A percentile compares a stretch with the other conserved stretches of the same genome.
phyloP scores from a whole-genome alignment of 2,797 vertebrate genomes.

The Parambassis ranga region DNA sequence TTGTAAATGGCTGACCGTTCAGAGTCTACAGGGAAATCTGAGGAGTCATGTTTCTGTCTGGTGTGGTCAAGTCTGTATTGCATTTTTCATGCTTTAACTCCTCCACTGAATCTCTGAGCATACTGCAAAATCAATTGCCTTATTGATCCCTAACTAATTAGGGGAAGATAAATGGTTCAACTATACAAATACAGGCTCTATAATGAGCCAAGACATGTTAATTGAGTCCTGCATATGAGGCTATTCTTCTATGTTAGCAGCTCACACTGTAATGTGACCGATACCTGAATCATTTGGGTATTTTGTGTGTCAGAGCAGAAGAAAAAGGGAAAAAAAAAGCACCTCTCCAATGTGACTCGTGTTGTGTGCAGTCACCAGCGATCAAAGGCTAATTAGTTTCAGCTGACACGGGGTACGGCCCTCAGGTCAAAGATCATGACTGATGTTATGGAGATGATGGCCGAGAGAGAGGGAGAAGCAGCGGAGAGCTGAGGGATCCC shows the following conservation, averaged over 20 bases:
- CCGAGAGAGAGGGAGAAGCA: conserved; percentile 54
- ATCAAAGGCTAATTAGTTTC: conserved; percentile 84
- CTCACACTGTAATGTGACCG: conserved; percentile 12
- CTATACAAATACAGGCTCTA: conserved; percentile 79
- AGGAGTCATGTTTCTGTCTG: conserved; percentile 73
- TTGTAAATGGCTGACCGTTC: conserved; percentile 45
- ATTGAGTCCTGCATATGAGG: conserved; percentile 70
- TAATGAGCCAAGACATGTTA: conserved; percentile 79
- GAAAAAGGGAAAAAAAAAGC: too few species aligned
- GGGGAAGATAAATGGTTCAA: conserved; percentile 80
- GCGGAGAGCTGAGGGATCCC: conserved; percentile 61
- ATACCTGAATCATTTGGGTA: conserved; percentile 16
- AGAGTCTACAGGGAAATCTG: conserved; percentile 69
- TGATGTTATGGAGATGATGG: conserved; percentile 79
- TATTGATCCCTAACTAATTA: conserved; percentile 87
- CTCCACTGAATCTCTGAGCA: conserved; percentile 69
- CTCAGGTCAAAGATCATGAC: conserved; percentile 81
- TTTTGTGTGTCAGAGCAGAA: conserved; percentile 22
- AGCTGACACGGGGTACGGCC: conserved; percentile 76
- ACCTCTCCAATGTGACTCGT: conserved; percentile 55
- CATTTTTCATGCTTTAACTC: conserved; percentile 76
- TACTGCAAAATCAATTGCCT: conserved; percentile 83
- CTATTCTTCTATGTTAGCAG: conserved; percentile 44
- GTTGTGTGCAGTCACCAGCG: conserved; percentile 72
- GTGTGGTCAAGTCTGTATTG: conserved; percentile 64